Evolutionary conservation across 1,140 invertebrate genomes (phyloP).

Genomic region (Listronotus bonariensis): DNA sequence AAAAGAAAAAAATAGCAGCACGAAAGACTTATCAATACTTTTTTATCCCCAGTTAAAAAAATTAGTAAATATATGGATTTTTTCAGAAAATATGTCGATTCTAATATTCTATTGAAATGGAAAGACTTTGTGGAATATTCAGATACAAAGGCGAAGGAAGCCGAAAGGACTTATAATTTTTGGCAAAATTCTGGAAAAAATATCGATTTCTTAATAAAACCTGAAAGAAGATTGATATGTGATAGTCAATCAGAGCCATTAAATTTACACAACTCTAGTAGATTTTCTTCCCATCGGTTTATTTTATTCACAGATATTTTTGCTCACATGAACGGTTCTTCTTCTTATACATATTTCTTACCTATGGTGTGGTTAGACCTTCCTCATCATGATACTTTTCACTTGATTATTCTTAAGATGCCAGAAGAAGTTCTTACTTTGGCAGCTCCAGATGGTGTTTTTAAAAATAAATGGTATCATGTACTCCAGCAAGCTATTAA

Average conservation of each 20-base stretch:
- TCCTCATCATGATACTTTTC: slow-evolving; percentile 53
- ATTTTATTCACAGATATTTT: slow-evolving; percentile 76
- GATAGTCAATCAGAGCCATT: slow-evolving; percentile 76
- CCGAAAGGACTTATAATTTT: slow-evolving; percentile 73
- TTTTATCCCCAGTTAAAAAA: slow-evolving; percentile 62
- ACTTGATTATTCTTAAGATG: slow-evolving; percentile 61
- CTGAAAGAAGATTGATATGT: slow-evolving; percentile 73
- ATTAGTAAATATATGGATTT: slow-evolving; percentile 26
- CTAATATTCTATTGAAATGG: slow-evolving; percentile 62
- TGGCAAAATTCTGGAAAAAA: slow-evolving; percentile 74
- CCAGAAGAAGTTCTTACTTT: slow-evolving; percentile 79
- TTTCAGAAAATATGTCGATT: slow-evolving; percentile 22
- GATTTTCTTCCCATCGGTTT: slow-evolving; percentile 76
- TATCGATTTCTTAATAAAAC: slow-evolving; percentile 68
- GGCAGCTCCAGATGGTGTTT: slow-evolving; percentile 65
- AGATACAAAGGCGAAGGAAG: slow-evolving; percentile 66
- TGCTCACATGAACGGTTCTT: slow-evolving; percentile 70
- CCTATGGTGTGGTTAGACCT: slow-evolving; percentile 80
- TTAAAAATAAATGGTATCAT: slow-evolving; percentile 81
- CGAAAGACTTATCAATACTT: slow-evolving; percentile 62
- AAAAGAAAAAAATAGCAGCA: slow-evolving; percentile 59
- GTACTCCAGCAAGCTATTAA: slow-evolving; percentile 69
- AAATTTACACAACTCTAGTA: slow-evolving; percentile 67
- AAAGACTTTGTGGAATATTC: slow-evolving; percentile 65
- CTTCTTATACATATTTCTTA: slow-evolving; percentile 67